Evolutionary conservation across 23 tunicate genomes (phyloP), one percentile per base, ranked within the genome.

Genomic region (Ciona savignyi): DNA sequence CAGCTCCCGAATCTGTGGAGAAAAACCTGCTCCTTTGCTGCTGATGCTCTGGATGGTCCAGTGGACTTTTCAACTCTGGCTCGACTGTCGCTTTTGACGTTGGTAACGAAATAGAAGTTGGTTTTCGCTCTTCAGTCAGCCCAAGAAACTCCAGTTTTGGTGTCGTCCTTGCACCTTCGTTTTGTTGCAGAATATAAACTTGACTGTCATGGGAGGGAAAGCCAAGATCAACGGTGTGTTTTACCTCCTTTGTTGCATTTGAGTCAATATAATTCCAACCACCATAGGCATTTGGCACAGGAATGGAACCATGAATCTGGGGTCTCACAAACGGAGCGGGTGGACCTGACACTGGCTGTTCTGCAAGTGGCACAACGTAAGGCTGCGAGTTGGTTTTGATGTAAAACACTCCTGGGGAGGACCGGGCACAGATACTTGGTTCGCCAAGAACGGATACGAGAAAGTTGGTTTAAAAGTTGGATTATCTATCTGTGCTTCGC

Each of bases 1-100:
- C 77, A 25, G 89, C 6, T 62, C 60, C 78, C 1, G 72, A 35
- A 4, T 82, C 87, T 25, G 67, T 68, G 27, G 81, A 83, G 51
- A 83, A 83, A 30, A 83, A 83, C 2, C 89, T 75, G 34, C 56
- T 67, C 66, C 87, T 27, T 4, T 75, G 75, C 65, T 67, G 80
- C 48, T 82, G 80, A 32, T 78, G 83, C 22, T 83, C 82, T 15
- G 81, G 89, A 62, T 83, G 89, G 35, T 83, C 89, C 3, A 83
- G 60, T 3, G 89, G 89, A 76, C 89, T 83, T 48, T 77, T 77
- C 4, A 83, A 35, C 61, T 83, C 89, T 35, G 89, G 89, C 48
- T 73, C 85, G 42, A 77, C 3, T 3, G 73, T 15, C 33, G 73
- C 23, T 69, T 33, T 69, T 9, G 4, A 20, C 70, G 20, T 66